Percentiles rank a stretch among this genome's conserved stretches.
Conservation (phyloP, 2,797 vertebrate species). For the Pelobates cultripes region DNA sequence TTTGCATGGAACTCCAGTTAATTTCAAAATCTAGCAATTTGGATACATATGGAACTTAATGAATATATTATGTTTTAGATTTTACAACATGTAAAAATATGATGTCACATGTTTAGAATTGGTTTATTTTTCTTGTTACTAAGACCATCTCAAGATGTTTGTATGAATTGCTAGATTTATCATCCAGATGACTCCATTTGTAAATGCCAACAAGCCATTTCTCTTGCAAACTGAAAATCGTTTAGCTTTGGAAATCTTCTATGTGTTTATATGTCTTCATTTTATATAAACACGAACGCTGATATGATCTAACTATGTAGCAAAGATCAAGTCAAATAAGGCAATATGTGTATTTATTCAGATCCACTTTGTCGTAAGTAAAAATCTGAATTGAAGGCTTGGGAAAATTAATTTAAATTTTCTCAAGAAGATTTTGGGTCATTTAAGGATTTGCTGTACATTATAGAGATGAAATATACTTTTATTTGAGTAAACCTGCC, state of each 20-base stretch:
- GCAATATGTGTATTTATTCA: neutral
- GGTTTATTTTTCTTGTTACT: neutral
- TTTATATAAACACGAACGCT: conserved; percentile 24
- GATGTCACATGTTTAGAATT: neutral
- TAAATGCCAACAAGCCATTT: conserved; percentile 3
- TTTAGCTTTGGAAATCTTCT: conserved; percentile 15
- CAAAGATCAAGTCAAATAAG: conserved; percentile 33
- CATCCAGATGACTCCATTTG: conserved; percentile 7
- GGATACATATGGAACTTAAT: too few relatives aligned
- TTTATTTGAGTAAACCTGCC: too few relatives aligned
- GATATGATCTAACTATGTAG: conserved; percentile 22
- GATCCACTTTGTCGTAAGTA: conserved; percentile 1
- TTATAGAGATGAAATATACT: too few relatives aligned
- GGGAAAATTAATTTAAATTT: conserved; percentile 27
- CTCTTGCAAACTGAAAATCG: conserved; percentile 10
- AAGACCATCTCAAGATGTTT: neutral
- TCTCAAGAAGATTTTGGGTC: neutral
- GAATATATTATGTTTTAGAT: too few relatives aligned
- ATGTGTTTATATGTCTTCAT: conserved; percentile 31
- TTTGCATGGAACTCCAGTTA: too few relatives aligned
- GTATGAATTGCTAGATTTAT: conserved; percentile 1
- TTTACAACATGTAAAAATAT: neutral
- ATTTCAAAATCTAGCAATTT: too few relatives aligned
- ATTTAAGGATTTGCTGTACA: too few relatives aligned
- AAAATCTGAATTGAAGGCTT: neutral